Conservation (phyloP, 2,113 vertebrate species). For the Elgaria multicarinata region DNA sequence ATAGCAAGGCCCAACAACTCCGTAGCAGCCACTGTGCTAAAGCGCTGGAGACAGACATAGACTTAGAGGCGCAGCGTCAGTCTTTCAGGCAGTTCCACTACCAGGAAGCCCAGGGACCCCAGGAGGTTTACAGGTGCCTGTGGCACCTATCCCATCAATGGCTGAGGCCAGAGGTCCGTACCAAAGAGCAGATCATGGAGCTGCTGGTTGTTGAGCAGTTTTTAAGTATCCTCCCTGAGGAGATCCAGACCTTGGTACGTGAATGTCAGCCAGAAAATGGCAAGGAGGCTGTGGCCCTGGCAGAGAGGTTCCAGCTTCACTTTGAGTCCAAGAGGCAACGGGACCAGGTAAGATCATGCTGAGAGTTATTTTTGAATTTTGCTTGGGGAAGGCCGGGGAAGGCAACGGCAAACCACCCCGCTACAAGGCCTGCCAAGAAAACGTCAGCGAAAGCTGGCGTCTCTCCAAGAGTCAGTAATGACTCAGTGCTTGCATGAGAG, state of each 20-base stretch:
- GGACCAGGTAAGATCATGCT: conserved; percentile 7
- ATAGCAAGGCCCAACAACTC: neutral
- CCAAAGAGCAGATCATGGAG: conserved; percentile 33
- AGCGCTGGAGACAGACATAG: neutral
- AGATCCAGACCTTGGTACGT: conserved; percentile 33
- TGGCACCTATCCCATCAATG: conserved; percentile 31
- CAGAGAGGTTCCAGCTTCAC: conserved; percentile 33
- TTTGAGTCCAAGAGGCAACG: conserved; percentile 35
- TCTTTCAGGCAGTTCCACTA: conserved; percentile 23
- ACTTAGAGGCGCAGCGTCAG: neutral
- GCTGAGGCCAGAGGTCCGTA: conserved; percentile 19
- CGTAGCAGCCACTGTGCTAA: neutral
- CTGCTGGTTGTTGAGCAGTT: conserved; percentile 31
- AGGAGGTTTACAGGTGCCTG: conserved; percentile 9
- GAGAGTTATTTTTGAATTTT: neutral
- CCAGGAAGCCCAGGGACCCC: conserved; percentile 12
- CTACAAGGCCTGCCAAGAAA: too few relatives aligned
- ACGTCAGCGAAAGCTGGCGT: too few relatives aligned
- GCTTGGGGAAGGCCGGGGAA: neutral
- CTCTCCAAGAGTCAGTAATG: too few relatives aligned
- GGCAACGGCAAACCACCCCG: too few relatives aligned
- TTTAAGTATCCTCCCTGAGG: conserved; percentile 7
- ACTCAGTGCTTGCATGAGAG: too few relatives aligned
- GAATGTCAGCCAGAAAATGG: conserved; percentile 36
- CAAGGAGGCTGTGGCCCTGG: conserved; percentile 31